Percentiles rank a stretch among this genome's conserved stretches.
Conservation (phyloP, 1,140 invertebrate species). For the Mactra quadrangularis region DNA sequence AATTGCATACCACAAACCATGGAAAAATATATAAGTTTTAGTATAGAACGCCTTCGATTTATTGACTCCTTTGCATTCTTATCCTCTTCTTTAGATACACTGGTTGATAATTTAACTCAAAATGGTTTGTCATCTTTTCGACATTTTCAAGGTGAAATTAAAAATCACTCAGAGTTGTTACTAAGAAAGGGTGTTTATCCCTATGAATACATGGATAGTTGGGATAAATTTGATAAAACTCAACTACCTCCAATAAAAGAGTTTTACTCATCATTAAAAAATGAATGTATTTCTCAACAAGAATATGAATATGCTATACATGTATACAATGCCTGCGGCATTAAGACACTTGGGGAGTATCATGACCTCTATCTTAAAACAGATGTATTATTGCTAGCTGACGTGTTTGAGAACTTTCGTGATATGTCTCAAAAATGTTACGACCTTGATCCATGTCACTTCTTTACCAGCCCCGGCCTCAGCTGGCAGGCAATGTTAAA, state of each 20-base stretch:
- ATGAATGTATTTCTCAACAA: slow-evolving; percentile 44
- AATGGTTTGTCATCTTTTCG: slow-evolving; percentile 41
- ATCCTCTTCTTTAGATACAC: slow-evolving; percentile 43
- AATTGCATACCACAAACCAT: slow-evolving; percentile 81
- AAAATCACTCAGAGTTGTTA: slow-evolving; percentile 36
- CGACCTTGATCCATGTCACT: slow-evolving; percentile 49
- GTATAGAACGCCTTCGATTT: slow-evolving; percentile 40
- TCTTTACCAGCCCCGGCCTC: slow-evolving; percentile 66
- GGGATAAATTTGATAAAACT: slow-evolving; percentile 60
- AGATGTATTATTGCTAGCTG: slow-evolving; percentile 47
- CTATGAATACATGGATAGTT: slow-evolving; percentile 60
- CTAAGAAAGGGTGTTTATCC: slow-evolving; percentile 60
- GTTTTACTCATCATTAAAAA: slow-evolving; percentile 45
- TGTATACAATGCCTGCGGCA: slow-evolving; percentile 10
- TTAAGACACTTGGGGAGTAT: slow-evolving; percentile 6
- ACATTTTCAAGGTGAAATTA: slow-evolving; percentile 45
- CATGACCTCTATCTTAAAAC: slow-evolving; percentile 51
- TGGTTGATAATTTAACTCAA: slow-evolving; percentile 52
- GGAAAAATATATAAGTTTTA: slow-evolving; percentile 75
- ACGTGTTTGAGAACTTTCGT: slow-evolving; percentile 58
- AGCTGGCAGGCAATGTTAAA: slow-evolving; percentile 69
- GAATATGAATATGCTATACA: slow-evolving; percentile 45
- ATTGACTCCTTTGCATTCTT: slow-evolving; percentile 62
- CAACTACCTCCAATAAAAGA: slow-evolving; percentile 42
- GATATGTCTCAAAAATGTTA: slow-evolving; percentile 43